Evolutionary conservation across 2,888 invertebrate species (phyloP).

Genomic region (Spatulosminthurus flaviceps): DNA sequence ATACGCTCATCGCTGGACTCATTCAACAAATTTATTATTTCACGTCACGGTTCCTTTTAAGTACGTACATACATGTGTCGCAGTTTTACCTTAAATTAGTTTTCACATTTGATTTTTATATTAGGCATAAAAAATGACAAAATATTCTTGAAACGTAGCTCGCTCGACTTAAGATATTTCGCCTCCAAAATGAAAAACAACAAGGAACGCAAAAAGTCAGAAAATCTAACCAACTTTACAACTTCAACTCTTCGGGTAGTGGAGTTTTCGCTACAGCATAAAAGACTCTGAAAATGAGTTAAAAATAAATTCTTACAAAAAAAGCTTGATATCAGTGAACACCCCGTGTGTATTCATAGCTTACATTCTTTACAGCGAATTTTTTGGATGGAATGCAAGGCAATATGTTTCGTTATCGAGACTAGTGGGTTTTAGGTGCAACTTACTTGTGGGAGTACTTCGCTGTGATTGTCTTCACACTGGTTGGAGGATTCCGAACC

Average conservation of each 20-base stretch:
- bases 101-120: constrained; percentile 2
- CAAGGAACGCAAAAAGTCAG: constrained; percentile 4
- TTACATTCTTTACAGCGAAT: too few species aligned
- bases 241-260: constrained; percentile 63
- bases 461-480: constrained; percentile 84
- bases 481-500: constrained; percentile 79
- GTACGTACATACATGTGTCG: constrained; percentile 3
- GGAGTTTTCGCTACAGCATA: constrained; percentile 90
- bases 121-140: constrained; percentile 2
- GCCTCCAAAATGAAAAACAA: constrained; percentile 3
- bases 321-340: too few species aligned
- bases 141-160: neutral
- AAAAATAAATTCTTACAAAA: too few species aligned
- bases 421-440: too few species aligned
- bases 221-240: constrained; percentile 48
- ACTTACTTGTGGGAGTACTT: constrained; percentile 91
- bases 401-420: too few species aligned
- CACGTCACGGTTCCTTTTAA: neutral
- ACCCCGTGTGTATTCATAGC: too few species aligned
- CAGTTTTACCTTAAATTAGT: neutral
- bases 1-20: neutral
- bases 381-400: too few species aligned
- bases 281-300: constrained; percentile 81
- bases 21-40: neutral
- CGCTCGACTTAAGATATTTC: neutral